Percentiles rank a stretch among this genome's conserved stretches.
Conservation (phyloP, 2,113 vertebrate genomes). For the Anguilla japonica region DNA sequence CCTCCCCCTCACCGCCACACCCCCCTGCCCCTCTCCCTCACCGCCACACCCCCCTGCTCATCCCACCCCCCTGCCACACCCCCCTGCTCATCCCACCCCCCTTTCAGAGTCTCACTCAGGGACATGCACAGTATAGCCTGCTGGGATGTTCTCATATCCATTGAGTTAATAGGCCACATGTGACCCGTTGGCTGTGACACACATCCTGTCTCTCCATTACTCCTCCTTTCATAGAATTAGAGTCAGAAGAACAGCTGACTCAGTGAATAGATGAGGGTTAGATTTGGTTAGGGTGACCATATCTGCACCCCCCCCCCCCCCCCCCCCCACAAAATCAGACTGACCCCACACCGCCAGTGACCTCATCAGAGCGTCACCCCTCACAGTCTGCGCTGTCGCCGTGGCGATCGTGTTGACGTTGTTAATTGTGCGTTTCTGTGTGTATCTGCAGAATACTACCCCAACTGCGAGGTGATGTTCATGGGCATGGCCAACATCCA, state of each 20-base stretch:
- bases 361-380: too few species aligned
- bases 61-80: neutral
- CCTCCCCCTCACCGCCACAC: neutral
- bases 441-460: constrained; percentile 87
- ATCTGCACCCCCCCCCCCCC: neutral
- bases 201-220: neutral
- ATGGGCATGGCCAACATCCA: constrained; percentile 99
- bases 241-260: neutral
- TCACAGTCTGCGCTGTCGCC: too few species aligned
- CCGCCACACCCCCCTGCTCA: too few species aligned
- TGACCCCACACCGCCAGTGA: too few species aligned
- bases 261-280: neutral
- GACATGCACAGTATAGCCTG: too few species aligned
- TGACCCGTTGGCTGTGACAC: neutral
- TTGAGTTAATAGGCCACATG: neutral
- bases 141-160: neutral
- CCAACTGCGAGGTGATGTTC: constrained; percentile 96
- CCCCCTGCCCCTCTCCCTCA: neutral
- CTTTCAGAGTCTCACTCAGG: neutral
- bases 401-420: neutral
- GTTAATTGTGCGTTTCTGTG: constrained; percentile 27
- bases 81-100: neutral
- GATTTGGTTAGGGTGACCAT: neutral
- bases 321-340: too few species aligned
- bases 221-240: neutral